Percentiles rank a stretch among this genome's conserved stretches.
phyloP scores from a whole-genome alignment of 2,888 invertebrate species.

The Nowickia ferox region DNA sequence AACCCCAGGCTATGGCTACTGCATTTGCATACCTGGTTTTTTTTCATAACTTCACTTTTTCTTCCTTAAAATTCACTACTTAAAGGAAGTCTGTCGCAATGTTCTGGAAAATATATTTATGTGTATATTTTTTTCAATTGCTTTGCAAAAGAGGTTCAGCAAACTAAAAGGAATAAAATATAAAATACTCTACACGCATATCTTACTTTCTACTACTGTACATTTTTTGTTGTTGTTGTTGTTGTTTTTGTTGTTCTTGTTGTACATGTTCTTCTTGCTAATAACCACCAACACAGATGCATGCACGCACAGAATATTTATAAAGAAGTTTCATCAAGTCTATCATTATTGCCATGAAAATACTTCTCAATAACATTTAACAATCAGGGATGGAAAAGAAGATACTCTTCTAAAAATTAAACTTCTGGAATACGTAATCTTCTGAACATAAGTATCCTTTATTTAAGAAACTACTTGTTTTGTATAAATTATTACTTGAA shows the following conservation, averaged over 20 bases:
- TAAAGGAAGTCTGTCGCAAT: constrained; percentile 61
- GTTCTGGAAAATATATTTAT: constrained; percentile 20
- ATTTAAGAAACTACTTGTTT: background rate
- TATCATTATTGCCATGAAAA: constrained; percentile 66
- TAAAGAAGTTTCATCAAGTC: constrained; percentile 62
- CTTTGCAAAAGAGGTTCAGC: constrained; percentile 49
- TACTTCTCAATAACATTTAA: constrained; percentile 22
- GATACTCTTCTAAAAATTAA: background rate
- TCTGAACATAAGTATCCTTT: background rate
- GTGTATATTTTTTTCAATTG: constrained; percentile 43
- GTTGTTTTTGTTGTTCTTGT: background rate
- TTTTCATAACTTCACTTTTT: constrained; percentile 30
- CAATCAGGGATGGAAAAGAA: constrained; percentile 1
- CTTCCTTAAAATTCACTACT: constrained; percentile 36
- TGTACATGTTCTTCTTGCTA: constrained; percentile 14
- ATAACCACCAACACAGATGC: constrained; percentile 23
- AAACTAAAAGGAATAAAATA: constrained; percentile 44
- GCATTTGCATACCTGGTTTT: constrained; percentile 78
- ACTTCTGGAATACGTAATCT: too few relatives aligned
- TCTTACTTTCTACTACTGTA: constrained; percentile 69
- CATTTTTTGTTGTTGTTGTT: too few relatives aligned
- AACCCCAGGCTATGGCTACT: constrained; percentile 82
- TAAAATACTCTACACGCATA: constrained; percentile 53
- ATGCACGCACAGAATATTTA: constrained; percentile 23
- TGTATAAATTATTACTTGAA: background rate